Base-by-base conservation (phyloP, 2,888 invertebrate genomes). In the Heliconius erato region DNA sequence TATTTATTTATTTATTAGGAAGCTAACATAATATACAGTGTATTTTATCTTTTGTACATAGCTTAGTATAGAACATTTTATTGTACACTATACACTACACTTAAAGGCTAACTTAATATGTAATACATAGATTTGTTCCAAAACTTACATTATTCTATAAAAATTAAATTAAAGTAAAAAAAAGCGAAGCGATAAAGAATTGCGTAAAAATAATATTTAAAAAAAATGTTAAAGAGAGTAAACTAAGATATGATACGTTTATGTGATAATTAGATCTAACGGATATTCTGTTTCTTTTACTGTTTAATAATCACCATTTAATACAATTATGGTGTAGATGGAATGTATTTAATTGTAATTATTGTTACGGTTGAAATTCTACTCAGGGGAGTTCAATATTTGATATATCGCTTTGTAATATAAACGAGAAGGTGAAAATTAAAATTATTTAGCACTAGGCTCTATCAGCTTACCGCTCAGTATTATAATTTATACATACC, bases 211-310 rank as follows among this genome's bases (percentile, higher is more conserved):
- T 28, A 28, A 28, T 28, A 28, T 28, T 28, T 28, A 28, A 28
- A 28, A 28, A 28, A 28, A 28, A 28, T 28, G 28, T 28, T 28
- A 28, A 28, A 28, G 28, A 28, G 28, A 28, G 28, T 28, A 28
- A 28, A 28, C 28, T 28, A 28, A 28, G 28, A n/a, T 76, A 35
- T 74, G 35, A 67, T 74, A 67, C 32, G 74, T 68, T 74, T 68
- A 67, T 40, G 14, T 78, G 44, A 49, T 78, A 67, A 78, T 78
- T 78, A 78, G 49, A 28, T 67, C 19, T 44, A 78, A 65, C 67
- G 78, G 78, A 44, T 49, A 44, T 35, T 65, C 23, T 40, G 3
- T 67, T 77, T 77, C 63, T 82, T 82, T 49, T 68, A 23, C 35
- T 68, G 40, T 44, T 67, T 78, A 5, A 26, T 28, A 7, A 40